Conservation (phyloP, 2,888 invertebrate species). For the Erannis defoliaria region DNA sequence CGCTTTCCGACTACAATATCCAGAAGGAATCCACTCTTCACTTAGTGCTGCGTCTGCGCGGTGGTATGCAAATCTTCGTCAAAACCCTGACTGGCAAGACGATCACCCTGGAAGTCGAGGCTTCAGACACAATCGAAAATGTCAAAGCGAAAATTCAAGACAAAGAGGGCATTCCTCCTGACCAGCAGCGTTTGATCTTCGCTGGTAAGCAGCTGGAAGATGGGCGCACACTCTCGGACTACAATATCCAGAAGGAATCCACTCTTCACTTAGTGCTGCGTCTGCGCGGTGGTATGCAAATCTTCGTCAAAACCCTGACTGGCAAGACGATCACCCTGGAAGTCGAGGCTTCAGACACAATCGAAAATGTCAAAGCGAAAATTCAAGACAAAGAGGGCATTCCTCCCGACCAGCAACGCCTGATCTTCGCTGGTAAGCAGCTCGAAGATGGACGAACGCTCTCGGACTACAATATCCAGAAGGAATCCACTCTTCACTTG, state of each 20-base stretch:
- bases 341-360: slow-evolving; percentile 44
- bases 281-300: slow-evolving; percentile 47
- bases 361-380: slow-evolving; percentile 45
- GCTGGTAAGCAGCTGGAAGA: slow-evolving; percentile 47
- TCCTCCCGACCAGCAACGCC: slow-evolving; percentile 44
- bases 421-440: slow-evolving; percentile 46
- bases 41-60: slow-evolving; percentile 43
- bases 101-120: slow-evolving; percentile 43
- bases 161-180: slow-evolving; percentile 47
- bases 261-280: slow-evolving; percentile 43
- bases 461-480: slow-evolving; percentile 45
- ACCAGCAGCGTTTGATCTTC: slow-evolving; percentile 44
- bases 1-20: slow-evolving; percentile 44
- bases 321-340: slow-evolving; percentile 45
- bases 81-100: slow-evolving; percentile 46
- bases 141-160: slow-evolving; percentile 47
- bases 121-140: slow-evolving; percentile 44
- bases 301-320: slow-evolving; percentile 46
- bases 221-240: slow-evolving; percentile 44
- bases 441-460: slow-evolving; percentile 45
- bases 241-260: slow-evolving; percentile 45
- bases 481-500: slow-evolving; percentile 45
- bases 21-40: slow-evolving; percentile 46
- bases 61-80: slow-evolving; percentile 48
- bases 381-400: slow-evolving; percentile 47